Evolutionary conservation across 2,888 invertebrate species (phyloP).

Genomic region (Amphipoea lucens): DNA sequence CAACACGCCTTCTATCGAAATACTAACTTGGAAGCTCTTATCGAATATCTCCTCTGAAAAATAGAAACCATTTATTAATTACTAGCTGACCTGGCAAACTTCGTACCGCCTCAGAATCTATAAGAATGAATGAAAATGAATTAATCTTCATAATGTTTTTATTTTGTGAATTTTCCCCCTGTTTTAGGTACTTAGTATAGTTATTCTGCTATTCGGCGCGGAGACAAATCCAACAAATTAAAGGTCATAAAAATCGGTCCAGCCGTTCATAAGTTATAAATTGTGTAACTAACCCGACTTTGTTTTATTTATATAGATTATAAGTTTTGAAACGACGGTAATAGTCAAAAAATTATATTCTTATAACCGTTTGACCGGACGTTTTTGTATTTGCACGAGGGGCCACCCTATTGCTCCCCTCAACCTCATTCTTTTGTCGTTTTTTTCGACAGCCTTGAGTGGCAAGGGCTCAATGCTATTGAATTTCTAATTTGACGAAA

Average conservation of each 20-base stretch:
- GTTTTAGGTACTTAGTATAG: no score
- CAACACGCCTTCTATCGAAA: conserved; percentile 95
- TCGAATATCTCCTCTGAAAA: conserved; percentile 96
- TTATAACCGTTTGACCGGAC: neutral
- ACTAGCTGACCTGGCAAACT: neutral
- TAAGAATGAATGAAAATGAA: no score
- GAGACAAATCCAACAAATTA: no score
- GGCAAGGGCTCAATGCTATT: neutral
- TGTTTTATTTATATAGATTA: no score
- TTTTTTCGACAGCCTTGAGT: neutral
- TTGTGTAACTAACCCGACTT: no score
- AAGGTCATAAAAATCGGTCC: no score
- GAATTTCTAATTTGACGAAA: neutral
- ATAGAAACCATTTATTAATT: conserved; percentile 15
- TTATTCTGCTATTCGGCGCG: no score
- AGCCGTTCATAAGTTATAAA: no score
- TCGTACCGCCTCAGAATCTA: no score
- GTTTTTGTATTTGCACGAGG: neutral
- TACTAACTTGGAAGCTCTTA: conserved; percentile 96
- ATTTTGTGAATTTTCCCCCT: no score
- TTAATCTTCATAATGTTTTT: no score
- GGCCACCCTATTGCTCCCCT: neutral
- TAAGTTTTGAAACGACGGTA: neutral
- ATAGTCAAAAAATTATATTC: neutral
- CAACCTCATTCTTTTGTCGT: neutral